Percentiles rank a stretch among this genome's conserved stretches.
Evolutionary conservation across 2,113 vertebrate species (phyloP).

Genomic region (Lepus europaeus): DNA sequence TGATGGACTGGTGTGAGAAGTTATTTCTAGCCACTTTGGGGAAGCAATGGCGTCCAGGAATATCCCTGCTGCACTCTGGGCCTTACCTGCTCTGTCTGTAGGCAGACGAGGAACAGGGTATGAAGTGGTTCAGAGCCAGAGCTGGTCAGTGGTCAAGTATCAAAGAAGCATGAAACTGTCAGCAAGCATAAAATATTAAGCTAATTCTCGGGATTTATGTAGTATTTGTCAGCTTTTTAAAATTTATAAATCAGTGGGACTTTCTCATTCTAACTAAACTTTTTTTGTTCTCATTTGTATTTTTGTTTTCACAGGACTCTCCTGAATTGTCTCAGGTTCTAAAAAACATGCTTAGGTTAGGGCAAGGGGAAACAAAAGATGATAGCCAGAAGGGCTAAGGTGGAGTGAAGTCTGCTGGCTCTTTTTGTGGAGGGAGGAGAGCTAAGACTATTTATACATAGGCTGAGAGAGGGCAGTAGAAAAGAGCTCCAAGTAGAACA

Average conservation of each 20-base stretch:
- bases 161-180: neutral
- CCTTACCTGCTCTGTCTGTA: neutral
- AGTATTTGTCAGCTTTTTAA: neutral
- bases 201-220: neutral
- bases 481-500: neutral
- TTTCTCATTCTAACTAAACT: neutral
- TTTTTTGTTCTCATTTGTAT: constrained; percentile 20
- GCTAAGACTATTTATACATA: neutral
- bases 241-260: neutral
- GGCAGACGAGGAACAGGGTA: neutral
- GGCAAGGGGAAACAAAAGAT: neutral
- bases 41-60: neutral
- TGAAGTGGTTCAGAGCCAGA: neutral
- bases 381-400: neutral
- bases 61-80: neutral
- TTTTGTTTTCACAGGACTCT: neutral
- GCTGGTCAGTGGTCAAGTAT: neutral
- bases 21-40: neutral
- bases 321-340: neutral
- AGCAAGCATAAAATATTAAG: neutral
- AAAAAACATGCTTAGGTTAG: neutral
- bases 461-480: neutral
- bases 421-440: neutral
- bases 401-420: neutral
- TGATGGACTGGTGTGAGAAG: neutral